phyloP scores from a whole-genome alignment of 2,797 vertebrate species.

The Sebastes wilsoni region DNA sequence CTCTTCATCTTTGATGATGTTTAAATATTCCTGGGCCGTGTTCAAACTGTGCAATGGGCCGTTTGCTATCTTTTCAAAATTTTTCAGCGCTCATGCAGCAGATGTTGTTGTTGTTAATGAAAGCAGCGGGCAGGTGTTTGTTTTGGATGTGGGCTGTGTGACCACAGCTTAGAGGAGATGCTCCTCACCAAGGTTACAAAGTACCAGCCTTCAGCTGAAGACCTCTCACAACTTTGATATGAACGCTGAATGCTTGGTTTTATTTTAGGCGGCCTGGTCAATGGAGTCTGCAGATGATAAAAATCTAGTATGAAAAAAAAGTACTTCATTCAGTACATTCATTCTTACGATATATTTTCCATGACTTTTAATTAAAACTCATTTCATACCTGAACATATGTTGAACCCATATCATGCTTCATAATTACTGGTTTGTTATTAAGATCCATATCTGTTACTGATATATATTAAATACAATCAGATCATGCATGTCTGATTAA shows the following conservation, averaged over 20 bases:
- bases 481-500: not conserved
- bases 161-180: not conserved
- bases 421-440: not conserved
- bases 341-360: not conserved
- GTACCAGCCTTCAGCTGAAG: not conserved
- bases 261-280: not conserved
- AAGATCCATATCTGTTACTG: not conserved
- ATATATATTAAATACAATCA: not conserved
- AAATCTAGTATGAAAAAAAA: not conserved
- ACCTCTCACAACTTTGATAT: not conserved
- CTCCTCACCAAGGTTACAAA: constrained; percentile 19
- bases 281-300: not conserved
- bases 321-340: not conserved
- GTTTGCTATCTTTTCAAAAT: not conserved
- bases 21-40: not conserved
- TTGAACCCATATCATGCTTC: not conserved
- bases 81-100: not conserved
- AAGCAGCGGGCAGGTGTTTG: constrained; percentile 10
- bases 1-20: constrained; percentile 6
- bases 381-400: not conserved
- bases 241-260: not conserved
- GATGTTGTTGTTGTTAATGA: constrained; percentile 19
- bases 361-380: not conserved
- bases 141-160: not conserved
- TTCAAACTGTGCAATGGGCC: not conserved